Evolutionary conservation across 2,888 invertebrate genomes (phyloP).

Genomic region (Pandemis heparana): DNA sequence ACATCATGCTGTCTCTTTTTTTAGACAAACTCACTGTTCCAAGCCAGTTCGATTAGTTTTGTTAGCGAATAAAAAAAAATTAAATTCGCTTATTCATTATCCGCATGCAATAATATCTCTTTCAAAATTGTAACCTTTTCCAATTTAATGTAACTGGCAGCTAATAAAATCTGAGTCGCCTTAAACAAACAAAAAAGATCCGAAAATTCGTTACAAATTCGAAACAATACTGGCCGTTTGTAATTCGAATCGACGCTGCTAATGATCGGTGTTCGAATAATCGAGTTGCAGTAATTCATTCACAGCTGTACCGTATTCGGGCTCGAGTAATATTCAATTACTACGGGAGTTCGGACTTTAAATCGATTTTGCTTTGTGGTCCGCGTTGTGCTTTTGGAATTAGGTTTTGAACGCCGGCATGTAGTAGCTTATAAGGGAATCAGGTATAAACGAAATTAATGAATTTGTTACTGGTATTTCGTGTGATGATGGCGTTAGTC

Average conservation of each 20-base stretch:
- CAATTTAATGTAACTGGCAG: background rate
- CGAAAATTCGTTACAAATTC: conserved; percentile 27
- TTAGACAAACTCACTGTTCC: no score
- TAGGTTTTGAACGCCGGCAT: background rate
- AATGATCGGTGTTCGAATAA: conserved; percentile 38
- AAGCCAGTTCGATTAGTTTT: no score
- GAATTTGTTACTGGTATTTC: background rate
- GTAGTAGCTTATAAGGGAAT: background rate
- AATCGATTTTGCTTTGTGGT: conserved; percentile 36
- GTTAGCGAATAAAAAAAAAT: no score
- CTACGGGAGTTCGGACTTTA: conserved; percentile 24
- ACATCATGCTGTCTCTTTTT: no score
- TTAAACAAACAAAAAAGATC: conserved; percentile 6
- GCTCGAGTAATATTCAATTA: conserved; percentile 38
- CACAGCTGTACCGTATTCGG: conserved; percentile 19
- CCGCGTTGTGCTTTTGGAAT: background rate
- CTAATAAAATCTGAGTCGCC: background rate
- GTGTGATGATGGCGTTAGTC: no score
- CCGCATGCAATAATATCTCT: no score
- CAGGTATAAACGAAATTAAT: background rate
- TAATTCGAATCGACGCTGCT: conserved; percentile 37
- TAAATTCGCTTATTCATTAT: no score
- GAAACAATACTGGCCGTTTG: conserved; percentile 29
- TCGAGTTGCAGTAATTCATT: conserved; percentile 32
- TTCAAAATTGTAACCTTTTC: background rate